Conservation (phyloP, 2,797 vertebrate genomes). For the Tiaroga cobitis region DNA sequence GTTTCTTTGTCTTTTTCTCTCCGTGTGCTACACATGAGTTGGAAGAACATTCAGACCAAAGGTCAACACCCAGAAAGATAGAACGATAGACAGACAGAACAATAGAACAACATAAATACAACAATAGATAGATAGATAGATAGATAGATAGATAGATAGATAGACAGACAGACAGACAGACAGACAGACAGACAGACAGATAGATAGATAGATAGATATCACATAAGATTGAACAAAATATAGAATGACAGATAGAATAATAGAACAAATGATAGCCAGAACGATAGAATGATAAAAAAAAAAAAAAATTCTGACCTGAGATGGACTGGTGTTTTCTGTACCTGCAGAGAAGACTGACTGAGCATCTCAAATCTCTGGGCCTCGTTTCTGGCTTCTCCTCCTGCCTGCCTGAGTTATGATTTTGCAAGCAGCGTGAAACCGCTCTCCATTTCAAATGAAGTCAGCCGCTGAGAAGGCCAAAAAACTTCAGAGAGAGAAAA, state of each 20-base stretch:
- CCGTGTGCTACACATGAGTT: constrained; percentile 8
- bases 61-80: constrained; percentile 16
- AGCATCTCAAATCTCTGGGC: constrained; percentile 59
- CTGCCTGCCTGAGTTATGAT: constrained; percentile 57
- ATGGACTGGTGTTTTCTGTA: constrained; percentile 44
- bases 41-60: constrained; percentile 24
- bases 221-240: constrained; percentile 38
- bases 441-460: constrained; percentile 61
- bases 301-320: constrained; percentile 27
- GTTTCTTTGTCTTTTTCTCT: constrained; percentile 29
- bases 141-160: background rate
- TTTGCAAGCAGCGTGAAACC: constrained; percentile 59
- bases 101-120: background rate
- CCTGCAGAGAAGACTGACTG: constrained; percentile 46
- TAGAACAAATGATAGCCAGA: background rate
- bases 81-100: constrained; percentile 51
- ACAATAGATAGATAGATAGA: constrained; percentile 7
- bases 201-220: background rate
- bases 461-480: constrained; percentile 56
- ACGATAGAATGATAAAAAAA: background rate
- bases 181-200: background rate
- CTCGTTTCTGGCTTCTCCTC: constrained; percentile 42
- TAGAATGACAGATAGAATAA: background rate
- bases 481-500: constrained; percentile 32
- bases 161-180: background rate